These are phyloP conservation scores for Arizona elegans DNA, from an alignment of 2,113 vertebrate genomes.

Conservation along the genomic window DNA sequence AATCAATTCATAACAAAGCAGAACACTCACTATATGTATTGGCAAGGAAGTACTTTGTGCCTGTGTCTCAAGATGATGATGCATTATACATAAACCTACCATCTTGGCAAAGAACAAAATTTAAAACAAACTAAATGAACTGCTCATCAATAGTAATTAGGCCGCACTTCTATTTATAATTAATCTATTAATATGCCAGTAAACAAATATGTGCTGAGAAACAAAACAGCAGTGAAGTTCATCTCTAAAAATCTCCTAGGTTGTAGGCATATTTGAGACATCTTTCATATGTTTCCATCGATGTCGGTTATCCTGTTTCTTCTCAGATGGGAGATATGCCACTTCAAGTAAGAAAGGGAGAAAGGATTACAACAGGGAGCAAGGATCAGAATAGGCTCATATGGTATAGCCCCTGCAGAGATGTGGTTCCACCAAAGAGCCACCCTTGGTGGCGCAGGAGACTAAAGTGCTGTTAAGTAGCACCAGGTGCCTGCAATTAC, in stretches of 20 bases:
- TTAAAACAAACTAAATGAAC: conserved; percentile 19
- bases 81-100: neutral
- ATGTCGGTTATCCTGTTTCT: neutral
- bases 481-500: too few relatives aligned
- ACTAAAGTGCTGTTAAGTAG: too few relatives aligned
- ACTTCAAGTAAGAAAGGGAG: neutral
- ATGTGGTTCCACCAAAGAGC: too few relatives aligned
- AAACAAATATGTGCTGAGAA: conserved; percentile 30
- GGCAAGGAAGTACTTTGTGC: neutral
- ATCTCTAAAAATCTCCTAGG: neutral
- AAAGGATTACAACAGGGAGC: neutral
- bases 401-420: neutral
- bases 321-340: neutral
- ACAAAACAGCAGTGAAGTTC: neutral
- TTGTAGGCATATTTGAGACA: conserved; percentile 11
- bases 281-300: neutral
- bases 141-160: conserved; percentile 28
- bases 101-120: conserved; percentile 21
- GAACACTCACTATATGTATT: neutral
- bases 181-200: conserved; percentile 16
- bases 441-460: too few relatives aligned
- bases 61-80: neutral
- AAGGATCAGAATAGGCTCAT: neutral
- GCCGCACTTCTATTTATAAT: conserved; percentile 27
- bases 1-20: neutral